Percentiles rank a stretch among this genome's conserved stretches.
Evolutionary conservation across 2,113 vertebrate genomes (phyloP).

Genomic region (Vidua macroura): DNA sequence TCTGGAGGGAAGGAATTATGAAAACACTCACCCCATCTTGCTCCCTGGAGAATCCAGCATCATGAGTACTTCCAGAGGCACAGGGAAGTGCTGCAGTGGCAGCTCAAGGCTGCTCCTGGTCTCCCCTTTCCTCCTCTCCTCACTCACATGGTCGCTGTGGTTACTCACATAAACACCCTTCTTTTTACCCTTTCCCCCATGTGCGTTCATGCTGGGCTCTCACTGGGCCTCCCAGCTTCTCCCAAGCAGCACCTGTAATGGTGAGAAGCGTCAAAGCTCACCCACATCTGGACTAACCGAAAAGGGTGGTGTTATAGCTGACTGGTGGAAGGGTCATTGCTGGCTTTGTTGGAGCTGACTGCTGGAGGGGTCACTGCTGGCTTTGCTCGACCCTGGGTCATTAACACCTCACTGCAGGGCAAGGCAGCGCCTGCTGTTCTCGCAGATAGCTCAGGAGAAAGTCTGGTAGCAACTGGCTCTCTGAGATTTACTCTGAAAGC

Average conservation of each 20-base stretch:
- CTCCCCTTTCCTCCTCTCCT: background rate
- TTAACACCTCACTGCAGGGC: background rate
- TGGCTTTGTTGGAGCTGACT: background rate
- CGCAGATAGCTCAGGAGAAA: background rate
- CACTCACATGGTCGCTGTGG: fast-evolving
- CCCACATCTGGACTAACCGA: background rate
- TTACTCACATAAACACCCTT: background rate
- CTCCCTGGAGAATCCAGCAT: background rate
- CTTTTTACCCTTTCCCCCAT: background rate
- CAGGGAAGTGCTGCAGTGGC: background rate
- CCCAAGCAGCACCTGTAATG: background rate
- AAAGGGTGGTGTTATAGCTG: background rate
- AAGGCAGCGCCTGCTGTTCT: background rate
- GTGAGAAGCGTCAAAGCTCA: background rate
- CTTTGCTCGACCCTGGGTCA: background rate
- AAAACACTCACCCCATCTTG: background rate
- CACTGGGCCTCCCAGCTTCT: background rate
- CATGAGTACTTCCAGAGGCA: background rate
- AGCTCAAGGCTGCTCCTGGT: background rate
- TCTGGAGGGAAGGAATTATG: background rate
- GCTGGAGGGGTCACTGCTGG: background rate
- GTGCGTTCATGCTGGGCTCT: background rate
- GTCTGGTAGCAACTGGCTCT: background rate
- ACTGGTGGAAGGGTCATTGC: background rate
- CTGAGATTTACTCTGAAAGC: background rate